A percentile compares a stretch with the other conserved stretches of the same genome.
These are phyloP conservation scores for Sciaenops ocellatus DNA, from an alignment of 2,797 vertebrate genomes.

Conservation along the genomic window DNA sequence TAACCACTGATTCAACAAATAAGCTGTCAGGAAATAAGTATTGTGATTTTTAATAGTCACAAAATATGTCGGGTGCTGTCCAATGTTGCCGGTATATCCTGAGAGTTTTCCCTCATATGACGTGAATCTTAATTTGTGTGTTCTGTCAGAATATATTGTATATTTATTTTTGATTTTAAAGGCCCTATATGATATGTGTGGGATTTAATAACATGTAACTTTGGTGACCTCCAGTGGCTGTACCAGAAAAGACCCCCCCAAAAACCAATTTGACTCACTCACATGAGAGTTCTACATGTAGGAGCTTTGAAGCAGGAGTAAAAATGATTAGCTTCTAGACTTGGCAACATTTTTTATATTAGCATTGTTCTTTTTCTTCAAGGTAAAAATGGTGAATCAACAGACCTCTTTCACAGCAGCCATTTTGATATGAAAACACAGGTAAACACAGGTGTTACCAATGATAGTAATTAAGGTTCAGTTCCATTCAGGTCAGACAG, in stretches of 20 bases:
- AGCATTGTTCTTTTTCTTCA: slow-evolving; percentile 11
- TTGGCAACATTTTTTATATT: background rate
- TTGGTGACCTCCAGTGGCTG: background rate
- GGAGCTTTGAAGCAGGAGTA: background rate
- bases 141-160: background rate
- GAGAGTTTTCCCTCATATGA: background rate
- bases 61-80: background rate
- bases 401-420: no score
- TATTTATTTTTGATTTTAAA: slow-evolving; percentile 19
- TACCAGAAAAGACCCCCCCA: background rate
- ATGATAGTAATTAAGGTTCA: no score
- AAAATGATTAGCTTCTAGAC: background rate
- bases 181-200: background rate
- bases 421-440: no score
- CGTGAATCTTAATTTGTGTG: slow-evolving; percentile 4
- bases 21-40: slow-evolving; percentile 43
- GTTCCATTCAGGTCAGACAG: no score
- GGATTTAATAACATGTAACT: background rate
- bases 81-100: background rate
- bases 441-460: no score
- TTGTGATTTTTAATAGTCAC: slow-evolving; percentile 27
- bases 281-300: background rate
- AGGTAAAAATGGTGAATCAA: background rate
- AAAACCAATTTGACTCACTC: background rate
- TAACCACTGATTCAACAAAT: background rate